Conservation (phyloP, 2,797 vertebrate genomes). For the Oreochromis mossambicus region DNA sequence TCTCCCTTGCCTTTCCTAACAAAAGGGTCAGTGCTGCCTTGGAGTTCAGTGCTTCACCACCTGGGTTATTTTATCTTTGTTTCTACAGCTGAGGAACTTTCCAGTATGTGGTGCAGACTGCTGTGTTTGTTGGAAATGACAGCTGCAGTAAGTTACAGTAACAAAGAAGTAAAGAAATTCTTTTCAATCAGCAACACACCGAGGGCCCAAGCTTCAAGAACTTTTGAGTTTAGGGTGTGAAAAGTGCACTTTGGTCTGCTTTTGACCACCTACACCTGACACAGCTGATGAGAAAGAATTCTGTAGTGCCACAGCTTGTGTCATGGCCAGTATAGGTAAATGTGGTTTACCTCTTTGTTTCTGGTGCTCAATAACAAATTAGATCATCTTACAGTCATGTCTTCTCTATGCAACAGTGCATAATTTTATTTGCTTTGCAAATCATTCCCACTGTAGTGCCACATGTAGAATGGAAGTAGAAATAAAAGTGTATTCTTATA, state of each 20-base stretch:
- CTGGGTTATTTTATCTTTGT: constrained; percentile 6
- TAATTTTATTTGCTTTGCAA: neutral
- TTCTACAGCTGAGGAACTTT: neutral
- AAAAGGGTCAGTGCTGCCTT: constrained; percentile 6
- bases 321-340: neutral
- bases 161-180: neutral
- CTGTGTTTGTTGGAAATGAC: neutral
- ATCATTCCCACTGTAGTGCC: neutral
- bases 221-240: neutral
- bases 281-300: neutral
- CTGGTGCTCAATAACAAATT: neutral
- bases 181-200: neutral
- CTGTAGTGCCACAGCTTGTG: neutral
- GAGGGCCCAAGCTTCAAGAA: neutral
- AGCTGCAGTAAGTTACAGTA: neutral
- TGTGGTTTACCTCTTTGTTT: neutral
- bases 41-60: constrained; percentile 6
- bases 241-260: neutral
- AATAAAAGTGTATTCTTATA: neutral
- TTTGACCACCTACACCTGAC: neutral
- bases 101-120: neutral
- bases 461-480: neutral
- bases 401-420: neutral
- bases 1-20: constrained; percentile 5
- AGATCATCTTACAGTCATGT: neutral